Conservation (phyloP, 1,140 invertebrate genomes). For the Papilio aristodemus region DNA sequence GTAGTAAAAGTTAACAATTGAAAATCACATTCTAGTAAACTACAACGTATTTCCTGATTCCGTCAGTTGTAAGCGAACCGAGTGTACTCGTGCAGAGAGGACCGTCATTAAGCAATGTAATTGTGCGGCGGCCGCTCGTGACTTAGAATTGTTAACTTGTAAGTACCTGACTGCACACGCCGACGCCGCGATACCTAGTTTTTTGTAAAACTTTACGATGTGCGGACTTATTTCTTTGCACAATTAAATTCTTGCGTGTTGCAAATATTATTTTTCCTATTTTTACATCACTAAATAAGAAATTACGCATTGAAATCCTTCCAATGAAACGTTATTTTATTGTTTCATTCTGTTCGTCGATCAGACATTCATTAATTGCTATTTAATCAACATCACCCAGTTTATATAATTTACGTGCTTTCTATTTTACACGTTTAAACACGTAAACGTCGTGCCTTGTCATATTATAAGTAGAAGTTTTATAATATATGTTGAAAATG, state of each 20-base stretch:
- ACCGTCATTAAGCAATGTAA: constrained; percentile 2
- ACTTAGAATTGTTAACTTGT: constrained; percentile 1
- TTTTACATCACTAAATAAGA: not conserved
- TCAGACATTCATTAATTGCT: not conserved
- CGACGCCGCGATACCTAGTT: not conserved
- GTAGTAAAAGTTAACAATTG: not conserved
- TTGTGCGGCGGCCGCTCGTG: constrained; percentile 7
- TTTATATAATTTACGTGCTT: not conserved
- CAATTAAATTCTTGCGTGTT: constrained; percentile 16
- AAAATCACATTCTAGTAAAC: not conserved
- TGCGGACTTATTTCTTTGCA: constrained; percentile 9
- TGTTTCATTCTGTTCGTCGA: not conserved
- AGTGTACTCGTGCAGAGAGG: constrained; percentile 5
- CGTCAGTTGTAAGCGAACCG: not conserved
- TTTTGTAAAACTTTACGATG: constrained; percentile 12
- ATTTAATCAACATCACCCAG: not conserved
- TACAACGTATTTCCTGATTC: not conserved
- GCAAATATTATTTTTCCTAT: not conserved
- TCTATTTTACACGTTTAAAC: not conserved
- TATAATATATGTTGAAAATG: not conserved
- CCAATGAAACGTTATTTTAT: not conserved
- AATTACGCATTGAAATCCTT: not conserved
- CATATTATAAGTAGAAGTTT: not conserved
- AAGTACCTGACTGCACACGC: not conserved
- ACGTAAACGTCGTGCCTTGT: not conserved